A percentile compares a stretch with the other conserved stretches of the same genome.
These are phyloP conservation scores for Centropus unirufus DNA, from an alignment of 2,113 vertebrate species.

Conservation along the genomic window DNA sequence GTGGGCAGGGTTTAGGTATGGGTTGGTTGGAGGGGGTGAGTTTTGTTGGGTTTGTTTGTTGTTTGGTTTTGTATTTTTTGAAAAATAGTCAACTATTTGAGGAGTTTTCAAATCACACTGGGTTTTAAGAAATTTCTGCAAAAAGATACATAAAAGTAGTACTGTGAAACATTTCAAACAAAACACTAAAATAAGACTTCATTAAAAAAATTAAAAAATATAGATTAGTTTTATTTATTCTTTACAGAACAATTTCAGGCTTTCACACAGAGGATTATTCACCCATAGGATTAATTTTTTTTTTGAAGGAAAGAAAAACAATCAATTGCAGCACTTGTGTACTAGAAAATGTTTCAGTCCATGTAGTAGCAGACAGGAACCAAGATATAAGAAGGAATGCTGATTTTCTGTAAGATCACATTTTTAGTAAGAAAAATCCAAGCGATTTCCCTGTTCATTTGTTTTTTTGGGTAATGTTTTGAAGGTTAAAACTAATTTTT, in stretches of 20 bases:
- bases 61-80: too few relatives aligned
- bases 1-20: neutral
- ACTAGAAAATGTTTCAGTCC: neutral
- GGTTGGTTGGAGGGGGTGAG: neutral
- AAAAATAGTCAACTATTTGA: too few relatives aligned
- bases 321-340: accelerated
- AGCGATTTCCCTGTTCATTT: neutral
- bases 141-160: conserved; percentile 39
- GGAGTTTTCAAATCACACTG: conserved; percentile 24
- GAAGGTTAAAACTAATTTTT: neutral
- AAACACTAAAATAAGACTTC: neutral
- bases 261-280: neutral
- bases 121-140: conserved; percentile 46
- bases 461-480: neutral
- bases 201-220: too few relatives aligned
- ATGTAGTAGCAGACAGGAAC: neutral
- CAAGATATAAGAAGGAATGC: neutral
- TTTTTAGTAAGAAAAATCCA: neutral
- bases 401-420: neutral
- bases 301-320: neutral
- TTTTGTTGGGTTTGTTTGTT: neutral
- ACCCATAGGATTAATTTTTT: neutral
- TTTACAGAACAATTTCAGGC: neutral
- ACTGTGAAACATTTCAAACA: conserved; percentile 24
- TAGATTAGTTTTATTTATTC: neutral